Conservation (phyloP, 2,888 invertebrate species). For the Linyphia triangularis region DNA sequence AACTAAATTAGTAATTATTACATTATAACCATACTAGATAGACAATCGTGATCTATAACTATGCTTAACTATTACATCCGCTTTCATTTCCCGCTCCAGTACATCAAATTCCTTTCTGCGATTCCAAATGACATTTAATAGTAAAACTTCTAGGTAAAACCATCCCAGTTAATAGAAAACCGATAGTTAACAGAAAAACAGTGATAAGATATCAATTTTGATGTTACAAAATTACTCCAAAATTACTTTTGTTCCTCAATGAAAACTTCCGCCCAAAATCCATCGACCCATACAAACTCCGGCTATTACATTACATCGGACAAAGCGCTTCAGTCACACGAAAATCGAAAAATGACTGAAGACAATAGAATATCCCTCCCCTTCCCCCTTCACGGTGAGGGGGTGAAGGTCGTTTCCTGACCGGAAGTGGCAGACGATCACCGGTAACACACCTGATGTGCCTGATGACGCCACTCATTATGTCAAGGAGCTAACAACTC, state of each 20-base stretch:
- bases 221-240: too few relatives aligned
- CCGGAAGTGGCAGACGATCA: slow-evolving; percentile 55
- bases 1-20: too few relatives aligned
- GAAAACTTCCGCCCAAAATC: not conserved
- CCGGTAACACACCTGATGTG: slow-evolving; percentile 61
- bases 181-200: too few relatives aligned
- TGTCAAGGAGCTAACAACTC: slow-evolving; percentile 47
- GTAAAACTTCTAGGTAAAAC: too few relatives aligned
- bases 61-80: too few relatives aligned
- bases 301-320: not conserved
- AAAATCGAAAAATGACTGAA: not conserved
- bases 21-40: too few relatives aligned
- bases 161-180: too few relatives aligned
- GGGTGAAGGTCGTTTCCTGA: slow-evolving; percentile 56
- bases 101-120: too few relatives aligned
- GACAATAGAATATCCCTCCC: slow-evolving; percentile 4
- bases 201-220: too few relatives aligned
- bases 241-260: not conserved
- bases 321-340: not conserved
- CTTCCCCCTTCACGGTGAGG: not conserved
- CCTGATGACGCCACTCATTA: slow-evolving; percentile 32
- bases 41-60: too few relatives aligned
- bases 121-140: too few relatives aligned
- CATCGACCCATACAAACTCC: not conserved
- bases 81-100: too few relatives aligned